Evolutionary conservation across 1,140 invertebrate species (phyloP).

Genomic region (Drosophila teissieri): DNA sequence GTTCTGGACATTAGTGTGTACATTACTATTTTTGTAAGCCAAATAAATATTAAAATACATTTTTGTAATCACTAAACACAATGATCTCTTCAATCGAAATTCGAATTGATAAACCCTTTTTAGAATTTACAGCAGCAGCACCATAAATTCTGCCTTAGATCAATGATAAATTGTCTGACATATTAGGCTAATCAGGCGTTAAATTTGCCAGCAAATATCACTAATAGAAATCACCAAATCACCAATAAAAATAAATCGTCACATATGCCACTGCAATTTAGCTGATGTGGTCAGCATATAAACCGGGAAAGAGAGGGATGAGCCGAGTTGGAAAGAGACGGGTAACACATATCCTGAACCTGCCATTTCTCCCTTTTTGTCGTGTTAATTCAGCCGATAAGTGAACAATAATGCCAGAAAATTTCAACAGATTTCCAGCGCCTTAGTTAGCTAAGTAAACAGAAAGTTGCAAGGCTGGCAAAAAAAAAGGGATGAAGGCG

Average conservation of each 20-base stretch:
- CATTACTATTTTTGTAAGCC: neutral
- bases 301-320: constrained; percentile 15
- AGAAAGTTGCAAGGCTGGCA: constrained; percentile 26
- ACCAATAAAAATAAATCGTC: constrained; percentile 68
- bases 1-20: neutral
- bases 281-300: constrained; percentile 50
- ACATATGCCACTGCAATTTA: constrained; percentile 77
- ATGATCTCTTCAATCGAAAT: neutral
- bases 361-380: constrained; percentile 31
- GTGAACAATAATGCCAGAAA: constrained; percentile 76
- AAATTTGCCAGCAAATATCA: constrained; percentile 52
- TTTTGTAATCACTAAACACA: neutral
- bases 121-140: neutral
- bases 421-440: constrained; percentile 57
- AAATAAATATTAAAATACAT: neutral
- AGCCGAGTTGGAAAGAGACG: constrained; percentile 5
- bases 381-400: constrained; percentile 80
- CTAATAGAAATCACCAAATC: constrained; percentile 52
- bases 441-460: constrained; percentile 64
- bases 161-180: constrained; percentile 9
- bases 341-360: constrained; percentile 13
- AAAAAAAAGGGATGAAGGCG: constrained; percentile 4
- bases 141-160: constrained; percentile 3
- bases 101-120: neutral
- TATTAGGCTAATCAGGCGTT: constrained; percentile 67